Evolutionary conservation across 1,140 invertebrate species (phyloP).

Genomic region (Leptestheria dahalacensis): DNA sequence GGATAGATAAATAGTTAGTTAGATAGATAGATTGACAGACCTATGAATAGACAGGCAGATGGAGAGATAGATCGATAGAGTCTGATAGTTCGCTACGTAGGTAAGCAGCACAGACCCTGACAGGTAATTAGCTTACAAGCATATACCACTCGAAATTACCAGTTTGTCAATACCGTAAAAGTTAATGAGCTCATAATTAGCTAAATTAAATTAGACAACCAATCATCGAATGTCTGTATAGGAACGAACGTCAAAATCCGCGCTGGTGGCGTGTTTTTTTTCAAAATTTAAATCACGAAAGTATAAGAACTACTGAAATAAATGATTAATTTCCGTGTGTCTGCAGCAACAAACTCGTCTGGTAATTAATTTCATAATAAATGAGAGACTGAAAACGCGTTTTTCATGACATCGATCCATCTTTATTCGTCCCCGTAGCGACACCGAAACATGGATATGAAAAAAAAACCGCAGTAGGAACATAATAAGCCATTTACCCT

Average conservation of each 20-base stretch:
- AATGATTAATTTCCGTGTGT: neutral
- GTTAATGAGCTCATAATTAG: neutral
- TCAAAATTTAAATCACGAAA: neutral
- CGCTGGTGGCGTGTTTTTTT: neutral
- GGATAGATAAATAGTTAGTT: no score
- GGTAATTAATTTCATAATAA: constrained; percentile 1
- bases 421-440: neutral
- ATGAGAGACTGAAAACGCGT: no score
- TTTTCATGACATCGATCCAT: neutral
- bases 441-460: neutral
- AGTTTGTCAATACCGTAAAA: neutral
- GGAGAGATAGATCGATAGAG: no score
- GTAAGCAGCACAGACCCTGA: no score
- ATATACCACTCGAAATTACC: neutral
- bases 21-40: no score
- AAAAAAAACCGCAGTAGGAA: constrained; percentile 1
- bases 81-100: no score
- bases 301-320: no score
- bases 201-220: no score
- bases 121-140: no score
- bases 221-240: no score
- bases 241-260: no score
- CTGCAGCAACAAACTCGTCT: neutral
- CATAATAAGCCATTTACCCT: constrained; percentile 6
- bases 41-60: no score